phyloP scores from a whole-genome alignment of 2,113 vertebrate genomes.

The zebrafish (Danio rerio) region DNA sequence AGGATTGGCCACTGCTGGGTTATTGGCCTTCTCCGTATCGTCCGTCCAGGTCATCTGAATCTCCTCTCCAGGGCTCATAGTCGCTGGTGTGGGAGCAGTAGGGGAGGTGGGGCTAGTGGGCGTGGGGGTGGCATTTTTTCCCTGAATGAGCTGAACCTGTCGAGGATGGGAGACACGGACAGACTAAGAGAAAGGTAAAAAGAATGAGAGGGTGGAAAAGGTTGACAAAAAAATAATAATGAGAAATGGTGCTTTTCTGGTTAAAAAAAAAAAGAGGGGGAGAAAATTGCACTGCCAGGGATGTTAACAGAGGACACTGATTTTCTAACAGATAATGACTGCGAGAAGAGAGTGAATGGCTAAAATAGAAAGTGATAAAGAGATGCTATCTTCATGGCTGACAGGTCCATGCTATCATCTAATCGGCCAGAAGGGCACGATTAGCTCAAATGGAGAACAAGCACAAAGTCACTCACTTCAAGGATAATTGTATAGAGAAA shows the following conservation, averaged over 20 bases:
- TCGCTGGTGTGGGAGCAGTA: conserved; percentile 77
- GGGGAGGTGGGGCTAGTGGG: conserved; percentile 84
- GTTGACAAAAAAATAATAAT: background rate
- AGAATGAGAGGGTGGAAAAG: background rate
- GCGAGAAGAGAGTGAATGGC: background rate
- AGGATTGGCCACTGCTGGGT: conserved; percentile 77
- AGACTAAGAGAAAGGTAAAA: conserved; percentile 70
- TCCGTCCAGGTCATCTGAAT: conserved; percentile 90
- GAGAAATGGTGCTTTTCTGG: background rate
- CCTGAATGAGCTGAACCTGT: conserved; percentile 91
- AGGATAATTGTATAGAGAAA: background rate
- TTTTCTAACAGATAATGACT: background rate
- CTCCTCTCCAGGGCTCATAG: conserved; percentile 77
- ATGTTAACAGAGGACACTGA: background rate
- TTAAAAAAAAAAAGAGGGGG: conserved; percentile 52
- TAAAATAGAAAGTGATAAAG: background rate
- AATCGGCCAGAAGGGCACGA: background rate
- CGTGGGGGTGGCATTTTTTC: conserved; percentile 83
- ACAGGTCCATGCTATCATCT: conserved; percentile 2
- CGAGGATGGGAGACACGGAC: conserved; percentile 69
- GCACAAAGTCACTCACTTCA: background rate
- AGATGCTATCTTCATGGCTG: background rate
- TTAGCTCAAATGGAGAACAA: conserved; percentile 18
- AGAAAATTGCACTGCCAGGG: conserved; percentile 38
- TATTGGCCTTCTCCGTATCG: conserved; percentile 77